Conservation (phyloP, 2,888 invertebrate species). For the Ophioninae sp. region DNA sequence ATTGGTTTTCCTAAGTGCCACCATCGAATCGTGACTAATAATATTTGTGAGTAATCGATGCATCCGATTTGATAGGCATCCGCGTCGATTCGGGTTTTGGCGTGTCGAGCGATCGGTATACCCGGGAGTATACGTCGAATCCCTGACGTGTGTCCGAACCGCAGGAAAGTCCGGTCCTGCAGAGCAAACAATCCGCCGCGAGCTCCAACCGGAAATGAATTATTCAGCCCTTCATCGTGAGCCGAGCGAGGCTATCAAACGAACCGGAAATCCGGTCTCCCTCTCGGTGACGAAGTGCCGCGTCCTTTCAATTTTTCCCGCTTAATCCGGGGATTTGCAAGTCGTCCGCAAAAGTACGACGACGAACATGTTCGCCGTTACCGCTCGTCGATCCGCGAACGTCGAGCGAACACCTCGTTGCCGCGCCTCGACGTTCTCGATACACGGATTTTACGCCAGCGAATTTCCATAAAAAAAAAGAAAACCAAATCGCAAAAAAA, state of each 20-base stretch:
- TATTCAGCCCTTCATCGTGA: conserved; percentile 64
- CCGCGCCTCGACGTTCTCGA: not conserved
- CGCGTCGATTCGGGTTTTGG: conserved; percentile 25
- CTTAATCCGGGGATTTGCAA: conserved; percentile 67
- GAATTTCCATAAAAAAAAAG: conserved; percentile 24
- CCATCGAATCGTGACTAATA: conserved; percentile 56
- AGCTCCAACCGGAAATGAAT: conserved; percentile 66
- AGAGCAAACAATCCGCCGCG: conserved; percentile 67
- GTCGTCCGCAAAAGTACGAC: conserved; percentile 59
- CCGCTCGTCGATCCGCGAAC: not conserved
- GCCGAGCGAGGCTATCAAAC: not conserved
- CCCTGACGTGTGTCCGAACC: conserved; percentile 17
- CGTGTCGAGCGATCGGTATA: not conserved
- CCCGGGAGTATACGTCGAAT: not conserved
- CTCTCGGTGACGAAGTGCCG: conserved; percentile 68
- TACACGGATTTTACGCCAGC: conserved; percentile 7
- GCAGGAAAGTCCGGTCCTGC: conserved; percentile 60
- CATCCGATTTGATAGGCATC: conserved; percentile 62
- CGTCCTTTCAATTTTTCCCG: conserved; percentile 58
- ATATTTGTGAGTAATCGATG: conserved; percentile 61
- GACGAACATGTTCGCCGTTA: conserved; percentile 15
- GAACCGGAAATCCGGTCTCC: conserved; percentile 15
- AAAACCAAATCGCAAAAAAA: not conserved
- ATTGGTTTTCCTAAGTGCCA: not conserved
- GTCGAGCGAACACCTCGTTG: not conserved